phyloP scores from a whole-genome alignment of 35 echinoderm and acorn worm genomes.

The Holothuria glaberrima region DNA sequence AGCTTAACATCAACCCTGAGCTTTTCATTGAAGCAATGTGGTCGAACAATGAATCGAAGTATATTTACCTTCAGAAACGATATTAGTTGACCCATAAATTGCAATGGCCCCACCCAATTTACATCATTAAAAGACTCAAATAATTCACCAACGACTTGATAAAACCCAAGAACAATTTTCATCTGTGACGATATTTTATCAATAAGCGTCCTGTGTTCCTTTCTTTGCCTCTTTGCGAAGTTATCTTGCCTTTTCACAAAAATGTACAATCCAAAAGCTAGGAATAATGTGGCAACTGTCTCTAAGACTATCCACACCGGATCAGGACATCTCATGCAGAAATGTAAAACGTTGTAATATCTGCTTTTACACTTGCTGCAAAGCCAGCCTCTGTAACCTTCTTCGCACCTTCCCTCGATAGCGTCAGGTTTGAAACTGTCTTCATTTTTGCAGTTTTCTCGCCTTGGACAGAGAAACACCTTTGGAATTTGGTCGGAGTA shows the following conservation, averaged over 20 bases:
- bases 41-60: too few species aligned
- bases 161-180: slow-evolving; percentile 66
- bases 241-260: too few species aligned
- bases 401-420: not conserved
- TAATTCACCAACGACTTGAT: slow-evolving; percentile 50
- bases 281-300: too few species aligned
- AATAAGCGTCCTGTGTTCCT: too few species aligned
- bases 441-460: not conserved
- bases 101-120: too few species aligned
- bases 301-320: too few species aligned
- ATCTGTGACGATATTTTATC: slow-evolving; percentile 5
- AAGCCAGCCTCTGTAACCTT: slow-evolving; percentile 63
- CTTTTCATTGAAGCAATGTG: too few species aligned
- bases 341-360: slow-evolving; percentile 49
- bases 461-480: slow-evolving; percentile 1
- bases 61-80: too few species aligned
- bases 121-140: too few species aligned
- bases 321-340: slow-evolving; percentile 45
- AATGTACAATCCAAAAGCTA: too few species aligned
- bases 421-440: slow-evolving; percentile 1
- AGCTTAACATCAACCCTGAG: not conserved
- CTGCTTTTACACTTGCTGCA: slow-evolving; percentile 32
- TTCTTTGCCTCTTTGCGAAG: too few species aligned
- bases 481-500: not conserved
- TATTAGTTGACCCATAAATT: too few species aligned